Conservation (phyloP, 1,140 invertebrate species). For the Linepithema humile region DNA sequence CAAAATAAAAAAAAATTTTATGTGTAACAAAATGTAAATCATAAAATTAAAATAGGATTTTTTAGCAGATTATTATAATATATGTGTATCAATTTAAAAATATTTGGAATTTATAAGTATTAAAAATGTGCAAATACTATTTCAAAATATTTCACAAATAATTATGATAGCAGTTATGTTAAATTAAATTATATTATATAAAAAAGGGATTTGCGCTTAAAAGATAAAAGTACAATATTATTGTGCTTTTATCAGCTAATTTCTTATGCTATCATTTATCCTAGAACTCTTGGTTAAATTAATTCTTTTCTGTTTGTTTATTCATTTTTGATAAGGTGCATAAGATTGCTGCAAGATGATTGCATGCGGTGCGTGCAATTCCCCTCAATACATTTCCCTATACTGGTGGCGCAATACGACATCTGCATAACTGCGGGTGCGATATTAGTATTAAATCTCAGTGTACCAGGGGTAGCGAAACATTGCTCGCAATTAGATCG, state of each 20-base stretch:
- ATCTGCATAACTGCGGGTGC: constrained; percentile 29
- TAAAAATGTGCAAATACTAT: not conserved
- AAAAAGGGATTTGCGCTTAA: too few species aligned
- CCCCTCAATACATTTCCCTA: not conserved
- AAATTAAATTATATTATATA: too few species aligned
- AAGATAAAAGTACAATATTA: not conserved
- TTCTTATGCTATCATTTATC: too few species aligned
- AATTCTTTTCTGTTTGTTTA: not conserved
- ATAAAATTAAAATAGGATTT: too few species aligned
- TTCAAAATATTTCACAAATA: too few species aligned
- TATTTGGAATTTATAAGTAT: not conserved
- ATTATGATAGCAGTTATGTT: too few species aligned
- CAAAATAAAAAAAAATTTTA: too few species aligned
- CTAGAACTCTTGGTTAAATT: not conserved
- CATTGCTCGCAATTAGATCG: constrained; percentile 70
- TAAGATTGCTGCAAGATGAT: not conserved
- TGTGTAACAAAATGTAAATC: too few species aligned
- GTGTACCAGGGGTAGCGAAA: not conserved
- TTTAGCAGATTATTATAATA: too few species aligned
- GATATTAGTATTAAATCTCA: constrained; percentile 63
- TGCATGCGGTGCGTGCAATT: not conserved
- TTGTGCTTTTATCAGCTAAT: not conserved
- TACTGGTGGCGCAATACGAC: not conserved
- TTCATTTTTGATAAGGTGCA: not conserved
- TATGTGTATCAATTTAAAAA: not conserved